Evolutionary conservation across 2,797 vertebrate genomes (phyloP), one percentile per base, ranked within the genome.

Genomic region (Pseudotriccus pelzelni): DNA sequence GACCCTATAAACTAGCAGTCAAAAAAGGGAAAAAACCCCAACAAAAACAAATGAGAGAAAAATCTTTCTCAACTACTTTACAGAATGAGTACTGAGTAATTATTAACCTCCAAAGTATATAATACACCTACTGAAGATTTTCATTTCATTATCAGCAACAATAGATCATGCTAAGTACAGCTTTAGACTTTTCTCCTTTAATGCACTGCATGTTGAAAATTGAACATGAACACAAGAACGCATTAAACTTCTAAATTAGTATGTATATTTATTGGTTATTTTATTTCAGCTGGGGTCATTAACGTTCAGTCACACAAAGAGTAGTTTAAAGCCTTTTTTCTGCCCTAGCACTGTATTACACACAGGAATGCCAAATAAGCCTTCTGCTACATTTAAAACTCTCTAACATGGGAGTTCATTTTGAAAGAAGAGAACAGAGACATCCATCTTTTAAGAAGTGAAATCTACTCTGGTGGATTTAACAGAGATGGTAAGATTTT

Each of bases 201-300:
- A 58, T 69, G 66, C 36, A 27, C 46, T 46, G 17, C 19, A 4
- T 6, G 27, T 58, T 68, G 49, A 75, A 94, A 88, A 92, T 5
- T 22, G 30, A 68, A 30, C 12, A 10, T 44, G 66, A 90, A 52
- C 47, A 39, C 19, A 68, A 75, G 25, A 62, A 39, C 25, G 49
- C 18, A 90, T 84, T 86, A 88, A 90, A 58, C 60, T 80, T 85
- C 76, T 74, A 91, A 96, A 95, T 91, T 68, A 49, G 19, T 44
- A 78, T 55, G 67, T 36, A 15, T 55, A 82, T 87, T 89, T 89
- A 63, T 73, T 66, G 56, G 74, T 77, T 63, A 70, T 55, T 86
- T 77, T 60, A 78, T 87, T 96, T 92, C 74, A 84, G 24, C 39
- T 41, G 17, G 14, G 5, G 4, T 58, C 22, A 79, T 94, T 87